Evolutionary conservation across 1,140 invertebrate genomes (phyloP), one percentile per base, ranked within the genome.

Genomic region (Ceratitis capitata): DNA sequence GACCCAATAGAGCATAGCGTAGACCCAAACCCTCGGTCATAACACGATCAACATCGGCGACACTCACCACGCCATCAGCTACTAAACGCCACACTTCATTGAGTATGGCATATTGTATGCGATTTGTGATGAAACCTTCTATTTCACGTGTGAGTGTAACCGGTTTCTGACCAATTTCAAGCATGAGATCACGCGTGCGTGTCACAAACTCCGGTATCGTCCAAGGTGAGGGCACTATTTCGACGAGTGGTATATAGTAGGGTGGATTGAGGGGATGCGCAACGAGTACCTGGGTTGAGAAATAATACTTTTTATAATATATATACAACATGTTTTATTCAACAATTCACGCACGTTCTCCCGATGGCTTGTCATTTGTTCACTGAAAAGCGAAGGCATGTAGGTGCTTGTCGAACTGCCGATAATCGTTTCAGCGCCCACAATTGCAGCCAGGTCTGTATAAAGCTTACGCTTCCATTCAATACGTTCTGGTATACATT

Each of bases 221-320:
- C 97, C 97, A 98, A 6, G 97, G 96, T 2, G 97, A 96, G 0
- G 98, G 98, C 0, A 99, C 97, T 45, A 99, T 94, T 93, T 99
- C 98, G 1, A 99, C 97, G 19, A 99, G 92, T 0, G 97, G 97
- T 35, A 98, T 96, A 90, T 97, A 99, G 89, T 99, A 99, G 0
- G 98, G 98, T 32, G 98, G 98, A 92, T 99, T 99, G 0, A 99
- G 97, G 7, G 98, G 98, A 93, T 99, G 98, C 5, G 97, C 96
- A 35, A 93, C 92, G 1, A 93, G 87, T 74, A 93, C 91, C 92
- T 92, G 83, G 16, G 83, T 85, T 86, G 16, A 39, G 19, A 23
- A 42, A 32, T 39, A 51, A 0, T 47, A 47, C 2, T 26, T 14
- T 1, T 9, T 26, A 47, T 14, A n/a, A 14, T 39, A 42, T 1